These are phyloP conservation scores for Watsonalla cultraria DNA, from an alignment of 2,888 invertebrate genomes.

Conservation along the genomic window DNA sequence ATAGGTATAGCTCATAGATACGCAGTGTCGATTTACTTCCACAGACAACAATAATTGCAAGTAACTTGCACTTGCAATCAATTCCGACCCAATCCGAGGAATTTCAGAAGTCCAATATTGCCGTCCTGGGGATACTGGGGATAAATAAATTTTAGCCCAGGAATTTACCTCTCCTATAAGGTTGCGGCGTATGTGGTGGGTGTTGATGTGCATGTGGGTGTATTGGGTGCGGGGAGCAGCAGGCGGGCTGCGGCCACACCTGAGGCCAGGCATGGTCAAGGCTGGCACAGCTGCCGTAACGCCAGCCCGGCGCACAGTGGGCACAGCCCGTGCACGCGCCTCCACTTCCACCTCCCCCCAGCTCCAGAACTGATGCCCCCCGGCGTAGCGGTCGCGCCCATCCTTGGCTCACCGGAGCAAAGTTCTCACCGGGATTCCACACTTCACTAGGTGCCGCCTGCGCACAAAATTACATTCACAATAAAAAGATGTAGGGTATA, in stretches of 20 bases:
- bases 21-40: too few species aligned
- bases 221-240: conserved; percentile 34
- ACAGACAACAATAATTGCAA: too few species aligned
- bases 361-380: conserved; percentile 63
- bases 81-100: too few species aligned
- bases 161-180: conserved; percentile 56
- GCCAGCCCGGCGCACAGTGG: conserved; percentile 48
- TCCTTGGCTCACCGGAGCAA: conserved; percentile 25
- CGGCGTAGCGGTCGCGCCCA: conserved; percentile 63
- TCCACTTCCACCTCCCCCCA: conserved; percentile 41
- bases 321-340: conserved; percentile 35
- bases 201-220: conserved; percentile 42
- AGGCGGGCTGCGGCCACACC: conserved; percentile 37
- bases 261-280: conserved; percentile 56
- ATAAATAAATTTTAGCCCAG: neutral
- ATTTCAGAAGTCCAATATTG: too few species aligned
- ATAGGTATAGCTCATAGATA: too few species aligned
- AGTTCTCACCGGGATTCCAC: conserved; percentile 51
- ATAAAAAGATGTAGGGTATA: too few species aligned
- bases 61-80: too few species aligned
- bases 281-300: conserved; percentile 69
- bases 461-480: conserved; percentile 1
- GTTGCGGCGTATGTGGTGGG: conserved; percentile 57
- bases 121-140: too few species aligned
- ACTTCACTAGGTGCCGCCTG: conserved; percentile 35